Evolutionary conservation across 2,888 invertebrate species (phyloP), one percentile per base, ranked within the genome.

Genomic region (Lacanobia wlatinum): DNA sequence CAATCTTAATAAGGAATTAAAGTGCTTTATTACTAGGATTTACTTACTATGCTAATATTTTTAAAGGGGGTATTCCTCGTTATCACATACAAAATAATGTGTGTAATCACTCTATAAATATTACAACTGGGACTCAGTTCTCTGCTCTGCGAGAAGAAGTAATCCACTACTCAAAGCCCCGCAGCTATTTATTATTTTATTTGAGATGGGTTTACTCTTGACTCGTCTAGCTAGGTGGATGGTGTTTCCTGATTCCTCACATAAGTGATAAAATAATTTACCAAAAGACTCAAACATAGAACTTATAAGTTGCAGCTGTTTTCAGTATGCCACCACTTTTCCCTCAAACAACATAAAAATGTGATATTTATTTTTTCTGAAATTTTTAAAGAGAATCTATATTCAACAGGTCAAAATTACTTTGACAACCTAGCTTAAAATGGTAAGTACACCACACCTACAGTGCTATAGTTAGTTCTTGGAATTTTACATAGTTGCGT

Each of bases 1-100:
- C 10, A 21, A 73, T 69, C 43, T 28, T 38, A 76, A 28, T 68
- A 40, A 18, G 21, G 28, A 58, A 59, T 46, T 46, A 46, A 21
- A 46, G 14, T 46, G 12, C 12, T 46, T 48, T 53, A 69, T 10
- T 59, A n/a, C 7, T 28, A 21, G 1, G 50, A 50, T 58, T 23
- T 58, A 23, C n/a, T 23, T 43, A n/a, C n/a, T n/a, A n/a, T 9
- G 5, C 18, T 40, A 34, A 16, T 65, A 40, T 43, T 65, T 48
- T 50, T 16, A 21, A 43, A 23, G 40, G 34, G 21, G 46, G 5
- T 66, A 55, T 43, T 16, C 46, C n/a, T 46, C 16, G 5, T 52
- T 58, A 18, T 21, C 34, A 16, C 7, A 12, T 21, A 38, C 1
- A 28, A 48, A 40, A 59, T 65, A n/a, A n/a, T 7, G 14, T 21